Evolutionary conservation across 2,888 invertebrate species (phyloP).

Genomic region (Drosophila paucipuncta): DNA sequence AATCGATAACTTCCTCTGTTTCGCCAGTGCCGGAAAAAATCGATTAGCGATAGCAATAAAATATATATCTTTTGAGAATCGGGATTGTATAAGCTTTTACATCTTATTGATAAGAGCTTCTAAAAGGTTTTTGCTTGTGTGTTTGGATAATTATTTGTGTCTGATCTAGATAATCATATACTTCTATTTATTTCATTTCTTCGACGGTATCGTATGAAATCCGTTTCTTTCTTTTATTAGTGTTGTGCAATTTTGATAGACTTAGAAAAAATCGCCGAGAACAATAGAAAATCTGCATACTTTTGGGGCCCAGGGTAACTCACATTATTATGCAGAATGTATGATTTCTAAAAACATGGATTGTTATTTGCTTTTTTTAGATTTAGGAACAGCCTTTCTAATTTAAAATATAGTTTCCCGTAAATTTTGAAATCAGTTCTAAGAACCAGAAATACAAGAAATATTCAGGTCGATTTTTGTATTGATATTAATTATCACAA

Average conservation of each 20-base stretch:
- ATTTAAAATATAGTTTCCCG: not conserved
- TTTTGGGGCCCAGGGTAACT: not conserved
- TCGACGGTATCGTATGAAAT: not conserved
- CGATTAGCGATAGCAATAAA: not conserved
- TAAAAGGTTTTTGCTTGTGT: not conserved
- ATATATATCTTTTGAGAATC: not conserved
- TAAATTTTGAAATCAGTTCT: not conserved
- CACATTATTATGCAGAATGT: not conserved
- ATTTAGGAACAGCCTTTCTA: not conserved
- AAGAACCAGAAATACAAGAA: not conserved
- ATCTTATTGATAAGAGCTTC: not conserved
- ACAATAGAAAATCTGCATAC: not conserved
- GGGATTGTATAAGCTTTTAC: not conserved
- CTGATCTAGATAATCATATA: not conserved
- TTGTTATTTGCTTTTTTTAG: not conserved
- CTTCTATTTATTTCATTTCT: not conserved
- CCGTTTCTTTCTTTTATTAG: not conserved
- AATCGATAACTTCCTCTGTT: not conserved
- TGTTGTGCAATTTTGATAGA: not conserved
- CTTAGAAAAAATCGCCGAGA: not conserved
- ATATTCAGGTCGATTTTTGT: no score
- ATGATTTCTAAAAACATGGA: not conserved
- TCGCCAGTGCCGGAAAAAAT: not conserved
- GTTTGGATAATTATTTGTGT: no score
- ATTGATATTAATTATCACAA: not conserved